Conservation (phyloP, 1,140 invertebrate genomes). For the Helicorthomorpha holstii region DNA sequence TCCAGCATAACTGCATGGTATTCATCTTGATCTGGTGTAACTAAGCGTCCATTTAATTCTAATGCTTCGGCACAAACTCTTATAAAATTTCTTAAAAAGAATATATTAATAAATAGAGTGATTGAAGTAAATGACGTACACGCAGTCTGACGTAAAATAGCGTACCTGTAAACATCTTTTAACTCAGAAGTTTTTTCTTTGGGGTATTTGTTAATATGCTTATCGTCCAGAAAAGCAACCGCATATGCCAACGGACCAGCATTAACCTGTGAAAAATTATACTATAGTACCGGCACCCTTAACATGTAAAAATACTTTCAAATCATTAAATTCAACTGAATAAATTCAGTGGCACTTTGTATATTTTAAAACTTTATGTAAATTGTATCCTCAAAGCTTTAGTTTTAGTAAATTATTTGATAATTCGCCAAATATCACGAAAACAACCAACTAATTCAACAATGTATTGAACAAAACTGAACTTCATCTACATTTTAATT, state of each 20-base stretch:
- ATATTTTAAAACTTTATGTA: neutral
- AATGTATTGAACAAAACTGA: neutral
- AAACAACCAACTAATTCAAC: neutral
- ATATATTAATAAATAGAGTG: too few species aligned
- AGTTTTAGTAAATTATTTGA: constrained; percentile 4
- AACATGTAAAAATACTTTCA: too few species aligned
- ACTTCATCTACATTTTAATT: constrained; percentile 6
- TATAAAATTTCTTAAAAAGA: constrained; percentile 63
- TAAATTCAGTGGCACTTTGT: too few species aligned
- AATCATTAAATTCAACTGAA: too few species aligned
- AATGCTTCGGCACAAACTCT: constrained; percentile 68
- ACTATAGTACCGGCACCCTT: too few species aligned
- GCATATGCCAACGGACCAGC: constrained; percentile 89
- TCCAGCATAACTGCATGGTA: constrained; percentile 70
- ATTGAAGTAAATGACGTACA: too few species aligned
- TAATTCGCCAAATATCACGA: neutral
- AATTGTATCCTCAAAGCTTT: neutral
- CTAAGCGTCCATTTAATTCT: constrained; percentile 68
- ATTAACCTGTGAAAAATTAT: constrained; percentile 62
- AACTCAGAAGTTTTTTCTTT: constrained; percentile 65
- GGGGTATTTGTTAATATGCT: constrained; percentile 35
- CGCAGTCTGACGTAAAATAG: constrained; percentile 5
- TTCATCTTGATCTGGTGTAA: constrained; percentile 65
- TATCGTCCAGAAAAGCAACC: constrained; percentile 57
- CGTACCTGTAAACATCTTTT: constrained; percentile 68